Evolutionary conservation across 2,888 invertebrate genomes (phyloP), one percentile per base, ranked within the genome.

Genomic region (Melanostoma mellinum): DNA sequence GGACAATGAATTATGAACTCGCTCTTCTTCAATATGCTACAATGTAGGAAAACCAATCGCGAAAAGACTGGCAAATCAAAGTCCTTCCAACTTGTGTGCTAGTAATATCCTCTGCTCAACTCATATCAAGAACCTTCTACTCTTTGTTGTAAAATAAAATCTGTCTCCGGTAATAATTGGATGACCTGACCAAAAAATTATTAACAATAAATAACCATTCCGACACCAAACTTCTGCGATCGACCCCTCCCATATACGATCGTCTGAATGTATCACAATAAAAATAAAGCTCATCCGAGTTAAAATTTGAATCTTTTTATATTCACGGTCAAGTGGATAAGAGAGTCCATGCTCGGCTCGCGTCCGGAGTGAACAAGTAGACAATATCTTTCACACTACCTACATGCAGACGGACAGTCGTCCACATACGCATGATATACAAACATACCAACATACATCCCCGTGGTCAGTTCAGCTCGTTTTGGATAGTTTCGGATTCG

Each of bases 281-380:
- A 56, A 56, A 56, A 33, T 38, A 35, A 52, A 33, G 9, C 52
- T 63, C 38, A 63, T 73, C 44, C 48, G 55, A 46, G 1, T 53
- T 61, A 42, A 72, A 65, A 53, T 77, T 58, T 33, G 50, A 63
- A 56, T 74, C 8, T 53, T 38, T 20, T 65, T 9, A 52, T 72
- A 78, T 78, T 82, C 79, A 79, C 69, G 79, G 79, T 78, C 84
- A 84, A 84, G 79, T 79, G 74, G 84, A 84, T 84, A 74, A 84
- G 79, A 71, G 79, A 79, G 67, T 74, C 60, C 36, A 30, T 10
- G 61, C 20, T 9, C 10, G 8, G 48, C 35, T 68, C 44, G 33
- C 67, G 61, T 48, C 58, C 60, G 30, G 36, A 55, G 42, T 67
- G 52, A 63, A 44, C 55, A 68, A 74, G 20, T 20, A 20, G 65